Conservation (phyloP, 2,888 invertebrate genomes). For the Blomia tropicalis region DNA sequence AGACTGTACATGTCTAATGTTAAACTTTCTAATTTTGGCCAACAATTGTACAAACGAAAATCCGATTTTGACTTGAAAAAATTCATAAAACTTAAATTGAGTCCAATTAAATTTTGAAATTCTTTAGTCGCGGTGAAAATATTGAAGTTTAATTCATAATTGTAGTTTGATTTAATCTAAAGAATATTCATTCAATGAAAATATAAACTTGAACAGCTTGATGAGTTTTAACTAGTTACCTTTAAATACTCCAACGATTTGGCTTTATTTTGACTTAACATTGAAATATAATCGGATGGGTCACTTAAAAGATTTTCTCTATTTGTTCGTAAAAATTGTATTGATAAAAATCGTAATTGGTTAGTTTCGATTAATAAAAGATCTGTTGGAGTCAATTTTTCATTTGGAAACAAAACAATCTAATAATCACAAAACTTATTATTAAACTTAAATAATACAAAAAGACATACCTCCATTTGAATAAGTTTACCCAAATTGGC, state of each 20-base stretch:
- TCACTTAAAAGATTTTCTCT: background rate
- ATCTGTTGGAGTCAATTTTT: background rate
- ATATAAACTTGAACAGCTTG: too few relatives aligned
- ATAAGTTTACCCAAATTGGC: background rate
- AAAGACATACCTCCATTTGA: background rate
- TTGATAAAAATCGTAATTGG: background rate
- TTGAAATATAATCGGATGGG: background rate
- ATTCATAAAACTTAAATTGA: conserved; percentile 6
- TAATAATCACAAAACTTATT: background rate
- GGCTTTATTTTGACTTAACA: background rate
- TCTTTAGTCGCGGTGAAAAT: background rate
- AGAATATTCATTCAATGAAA: background rate
- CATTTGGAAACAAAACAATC: background rate
- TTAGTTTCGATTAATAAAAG: background rate
- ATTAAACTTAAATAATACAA: background rate
- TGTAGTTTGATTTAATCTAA: conserved; percentile 3
- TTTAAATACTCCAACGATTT: background rate
- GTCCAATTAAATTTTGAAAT: background rate
- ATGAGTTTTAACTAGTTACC: background rate
- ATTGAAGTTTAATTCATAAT: background rate
- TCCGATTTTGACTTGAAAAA: background rate
- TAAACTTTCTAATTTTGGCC: background rate
- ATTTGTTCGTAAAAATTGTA: background rate
- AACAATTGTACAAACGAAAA: background rate
- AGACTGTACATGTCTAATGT: background rate